Conservation (phyloP, 2,113 vertebrate species). For the Alexandromys fortis region DNA sequence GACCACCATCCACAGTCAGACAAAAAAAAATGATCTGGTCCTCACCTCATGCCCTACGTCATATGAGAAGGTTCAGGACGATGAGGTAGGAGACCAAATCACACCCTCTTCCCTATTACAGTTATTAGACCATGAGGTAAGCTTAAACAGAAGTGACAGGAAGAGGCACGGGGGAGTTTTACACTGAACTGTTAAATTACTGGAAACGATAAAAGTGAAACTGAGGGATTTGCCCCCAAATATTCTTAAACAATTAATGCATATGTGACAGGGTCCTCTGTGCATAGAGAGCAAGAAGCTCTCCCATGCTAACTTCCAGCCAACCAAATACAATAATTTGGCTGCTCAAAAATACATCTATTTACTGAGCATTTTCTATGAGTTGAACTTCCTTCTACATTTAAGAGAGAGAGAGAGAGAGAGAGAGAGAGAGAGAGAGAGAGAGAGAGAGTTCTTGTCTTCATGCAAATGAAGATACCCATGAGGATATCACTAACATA, state of each 20-base stretch:
- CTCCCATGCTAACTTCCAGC: background rate
- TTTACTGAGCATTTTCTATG: background rate
- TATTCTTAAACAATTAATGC: constrained; percentile 29
- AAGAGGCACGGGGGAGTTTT: constrained; percentile 70
- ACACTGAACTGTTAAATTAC: constrained; percentile 67
- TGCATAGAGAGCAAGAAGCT: background rate
- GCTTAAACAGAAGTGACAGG: constrained; percentile 56
- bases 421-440: no score
- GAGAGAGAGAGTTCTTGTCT: background rate
- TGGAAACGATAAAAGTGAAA: constrained; percentile 70
- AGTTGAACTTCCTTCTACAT: background rate
- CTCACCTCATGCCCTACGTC: background rate
- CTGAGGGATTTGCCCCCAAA: constrained; percentile 67
- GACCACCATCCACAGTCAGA: background rate
- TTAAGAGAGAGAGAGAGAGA: background rate
- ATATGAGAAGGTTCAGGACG: constrained; percentile 4
- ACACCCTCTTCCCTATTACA: background rate
- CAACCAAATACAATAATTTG: background rate
- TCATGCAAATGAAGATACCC: background rate
- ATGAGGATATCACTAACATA: background rate
- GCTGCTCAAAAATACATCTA: background rate
- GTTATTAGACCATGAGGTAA: constrained; percentile 22
- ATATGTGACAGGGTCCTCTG: constrained; percentile 9
- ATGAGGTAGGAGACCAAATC: background rate
- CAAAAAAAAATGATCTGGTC: background rate